These are phyloP conservation scores for Lithophane ornitopus DNA, from an alignment of 2,888 invertebrate genomes.

Conservation along the genomic window DNA sequence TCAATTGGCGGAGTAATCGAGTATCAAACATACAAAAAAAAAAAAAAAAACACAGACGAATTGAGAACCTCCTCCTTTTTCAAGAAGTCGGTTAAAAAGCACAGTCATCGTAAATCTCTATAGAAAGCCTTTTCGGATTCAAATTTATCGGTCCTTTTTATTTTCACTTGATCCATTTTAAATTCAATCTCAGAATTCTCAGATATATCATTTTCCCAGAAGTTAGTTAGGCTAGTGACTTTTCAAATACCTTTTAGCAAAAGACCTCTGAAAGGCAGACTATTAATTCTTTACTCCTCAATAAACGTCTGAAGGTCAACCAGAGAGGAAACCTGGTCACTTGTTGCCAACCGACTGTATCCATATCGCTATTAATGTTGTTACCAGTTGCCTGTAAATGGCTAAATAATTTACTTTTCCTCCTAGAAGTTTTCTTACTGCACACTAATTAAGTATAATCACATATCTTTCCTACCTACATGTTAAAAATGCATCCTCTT, in stretches of 20 bases:
- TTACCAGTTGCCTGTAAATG: neutral
- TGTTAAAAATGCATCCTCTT: too few relatives aligned
- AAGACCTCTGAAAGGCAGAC: neutral
- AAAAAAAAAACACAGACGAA: too few relatives aligned
- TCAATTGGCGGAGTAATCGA: too few relatives aligned
- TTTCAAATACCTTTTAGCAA: neutral
- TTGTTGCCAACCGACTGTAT: neutral
- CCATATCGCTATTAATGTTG: neutral
- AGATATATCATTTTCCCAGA: neutral
- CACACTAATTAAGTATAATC: neutral
- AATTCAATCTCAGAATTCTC: neutral
- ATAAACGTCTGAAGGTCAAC: conserved; percentile 7
- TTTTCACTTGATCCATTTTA: neutral
- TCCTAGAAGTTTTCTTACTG: neutral
- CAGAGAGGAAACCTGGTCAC: neutral
- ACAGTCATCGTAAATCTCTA: neutral
- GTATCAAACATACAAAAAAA: too few relatives aligned
- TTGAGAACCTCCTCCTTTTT: too few relatives aligned
- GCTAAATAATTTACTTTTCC: conserved; percentile 2
- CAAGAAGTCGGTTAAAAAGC: too few relatives aligned
- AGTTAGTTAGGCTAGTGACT: neutral
- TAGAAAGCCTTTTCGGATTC: neutral
- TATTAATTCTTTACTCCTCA: conserved; percentile 12
- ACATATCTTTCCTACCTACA: neutral
- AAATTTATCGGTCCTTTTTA: too few relatives aligned